phyloP scores from a whole-genome alignment of 1,140 invertebrate species.

The Sycophila sp. region DNA sequence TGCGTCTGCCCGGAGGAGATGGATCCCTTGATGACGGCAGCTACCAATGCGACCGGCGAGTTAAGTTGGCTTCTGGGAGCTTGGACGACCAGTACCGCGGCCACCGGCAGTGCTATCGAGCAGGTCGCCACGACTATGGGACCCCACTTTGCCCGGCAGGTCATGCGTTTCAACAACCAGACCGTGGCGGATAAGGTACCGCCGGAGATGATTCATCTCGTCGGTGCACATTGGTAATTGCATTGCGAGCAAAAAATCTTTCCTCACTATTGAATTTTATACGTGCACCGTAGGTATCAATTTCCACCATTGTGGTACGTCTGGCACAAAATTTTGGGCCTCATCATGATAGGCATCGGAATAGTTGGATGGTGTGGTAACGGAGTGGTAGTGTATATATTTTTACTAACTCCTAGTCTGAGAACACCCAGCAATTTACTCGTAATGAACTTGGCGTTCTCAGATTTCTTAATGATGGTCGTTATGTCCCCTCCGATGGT shows the following conservation, averaged over 20 bases:
- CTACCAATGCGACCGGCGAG: constrained; percentile 1
- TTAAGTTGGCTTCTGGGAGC: background rate
- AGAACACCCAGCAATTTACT: constrained; percentile 86
- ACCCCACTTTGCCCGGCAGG: constrained; percentile 54
- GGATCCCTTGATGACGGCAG: background rate
- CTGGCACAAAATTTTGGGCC: constrained; percentile 82
- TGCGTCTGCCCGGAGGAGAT: constrained; percentile 23
- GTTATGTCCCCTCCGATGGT: constrained; percentile 84
- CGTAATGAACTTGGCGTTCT: constrained; percentile 87
- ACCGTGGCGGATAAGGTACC: constrained; percentile 80
- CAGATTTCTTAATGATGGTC: constrained; percentile 90
- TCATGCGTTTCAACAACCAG: constrained; percentile 68
- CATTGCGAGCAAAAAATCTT: too few species aligned
- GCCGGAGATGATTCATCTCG: constrained; percentile 77
- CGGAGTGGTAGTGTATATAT: constrained; percentile 87
- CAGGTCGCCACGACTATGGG: constrained; percentile 57
- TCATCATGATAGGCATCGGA: constrained; percentile 79
- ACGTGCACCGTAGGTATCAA: constrained; percentile 61
- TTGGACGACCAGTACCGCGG: background rate
- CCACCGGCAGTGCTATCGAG: background rate
- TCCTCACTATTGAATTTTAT: background rate
- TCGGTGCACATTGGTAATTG: constrained; percentile 76
- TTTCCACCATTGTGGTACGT: constrained; percentile 81
- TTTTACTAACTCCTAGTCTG: constrained; percentile 78
- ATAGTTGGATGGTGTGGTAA: constrained; percentile 81